Evolutionary conservation across 2,888 invertebrate genomes (phyloP), one percentile per base, ranked within the genome.

Genomic region (Proisotoma minuta): DNA sequence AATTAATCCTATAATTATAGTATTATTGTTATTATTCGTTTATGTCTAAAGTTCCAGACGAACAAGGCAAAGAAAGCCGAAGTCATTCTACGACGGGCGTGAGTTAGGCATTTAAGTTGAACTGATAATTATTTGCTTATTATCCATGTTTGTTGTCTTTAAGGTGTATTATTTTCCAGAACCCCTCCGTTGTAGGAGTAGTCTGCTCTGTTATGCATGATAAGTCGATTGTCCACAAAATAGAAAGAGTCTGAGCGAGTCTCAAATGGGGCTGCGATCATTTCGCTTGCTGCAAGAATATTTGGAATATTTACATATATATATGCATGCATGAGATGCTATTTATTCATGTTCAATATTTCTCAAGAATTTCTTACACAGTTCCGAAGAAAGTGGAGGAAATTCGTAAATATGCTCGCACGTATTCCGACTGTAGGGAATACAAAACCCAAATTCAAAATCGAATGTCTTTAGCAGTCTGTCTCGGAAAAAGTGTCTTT

Each of bases 401-500:
- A 99, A 97, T 80, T 98, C 96, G 76, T 99, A 99, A 79, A 99
- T 98, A 79, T 98, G 98, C 81, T 99, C 98, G 79, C 97, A 97
- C 12, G 96, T 94, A 78, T 99, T 99, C 76, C 89, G 87, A 66
- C 95, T 97, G 79, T 91, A 91, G 49, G 98, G 98, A 80, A 99
- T 97, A 79, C 98, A 98, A 79, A 96, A 99, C 51, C 98, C 98
- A 83, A 99, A 99, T 79, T 98, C 96, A 82, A 99, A 99, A 78
- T 99, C 98, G 81, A 99, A 98, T 10, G 94, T 95, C 81, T 99
- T 98, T 59, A 98, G 82, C 68, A 96, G 81, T 62, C 87, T 88
- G 75, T 98, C 93, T 63, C 91, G 82, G 80, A 96, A 98, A 82
- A 91, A 98, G 79, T 98, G 97, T 51, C 93, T 86, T 78, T 98